Percentiles rank a stretch among this genome's conserved stretches.
phyloP scores from a whole-genome alignment of 2,888 invertebrate species.

The Antitype chi region DNA sequence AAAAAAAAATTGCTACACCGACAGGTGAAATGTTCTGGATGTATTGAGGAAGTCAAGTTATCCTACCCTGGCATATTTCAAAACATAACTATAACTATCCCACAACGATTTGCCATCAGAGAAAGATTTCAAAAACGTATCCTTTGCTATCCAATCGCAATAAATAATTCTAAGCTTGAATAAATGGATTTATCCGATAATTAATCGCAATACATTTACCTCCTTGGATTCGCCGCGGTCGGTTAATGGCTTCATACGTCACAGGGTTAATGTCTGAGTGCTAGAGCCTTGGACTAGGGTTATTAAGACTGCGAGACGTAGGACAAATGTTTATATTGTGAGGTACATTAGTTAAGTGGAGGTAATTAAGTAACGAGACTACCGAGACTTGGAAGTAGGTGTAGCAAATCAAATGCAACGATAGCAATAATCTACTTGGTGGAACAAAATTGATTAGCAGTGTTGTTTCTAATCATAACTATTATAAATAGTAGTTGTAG shows the following conservation, averaged over 20 bases:
- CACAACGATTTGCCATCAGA: background rate
- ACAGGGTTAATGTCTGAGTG: conserved; percentile 45
- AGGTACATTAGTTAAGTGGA: conserved; percentile 28
- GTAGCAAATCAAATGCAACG: background rate
- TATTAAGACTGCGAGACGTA: conserved; percentile 13
- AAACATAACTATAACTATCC: background rate
- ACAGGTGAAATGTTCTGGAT: background rate
- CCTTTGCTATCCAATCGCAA: conserved; percentile 9
- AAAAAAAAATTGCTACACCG: background rate
- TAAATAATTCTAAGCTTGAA: conserved; percentile 58
- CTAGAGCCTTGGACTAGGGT: conserved; percentile 18
- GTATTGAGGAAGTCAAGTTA: background rate
- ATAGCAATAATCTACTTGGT: background rate
- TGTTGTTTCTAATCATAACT: background rate
- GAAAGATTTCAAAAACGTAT: background rate
- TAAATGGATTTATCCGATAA: conserved; percentile 57
- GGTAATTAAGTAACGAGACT: conserved; percentile 30
- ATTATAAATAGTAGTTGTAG: too few species aligned
- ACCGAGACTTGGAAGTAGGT: conserved; percentile 1
- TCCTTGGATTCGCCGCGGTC: conserved; percentile 56
- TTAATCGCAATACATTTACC: conserved; percentile 66
- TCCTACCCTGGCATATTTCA: too few species aligned
- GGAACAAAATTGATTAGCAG: background rate
- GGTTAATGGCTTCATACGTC: conserved; percentile 62
- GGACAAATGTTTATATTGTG: conserved; percentile 40